A percentile compares a stretch with the other conserved stretches of the same genome.
These are phyloP conservation scores for Sciurus carolinensis DNA, from an alignment of 2,797 vertebrate species.

Conservation along the genomic window DNA sequence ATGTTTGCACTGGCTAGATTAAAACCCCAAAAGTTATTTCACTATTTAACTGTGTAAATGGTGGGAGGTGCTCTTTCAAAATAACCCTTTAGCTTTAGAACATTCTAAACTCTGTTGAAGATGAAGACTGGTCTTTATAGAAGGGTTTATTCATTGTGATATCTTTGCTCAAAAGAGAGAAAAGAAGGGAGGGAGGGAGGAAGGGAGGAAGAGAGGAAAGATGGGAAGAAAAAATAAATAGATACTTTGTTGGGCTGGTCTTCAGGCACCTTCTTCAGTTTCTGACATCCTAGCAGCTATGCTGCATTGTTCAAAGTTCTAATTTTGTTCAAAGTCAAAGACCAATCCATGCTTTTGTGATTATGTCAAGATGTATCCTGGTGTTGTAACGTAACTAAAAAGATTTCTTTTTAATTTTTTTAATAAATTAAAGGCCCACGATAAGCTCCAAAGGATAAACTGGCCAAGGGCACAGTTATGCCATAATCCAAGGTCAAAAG, in stretches of 20 bases:
- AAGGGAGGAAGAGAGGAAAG: neutral
- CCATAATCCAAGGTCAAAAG: constrained; percentile 76
- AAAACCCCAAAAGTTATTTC: neutral
- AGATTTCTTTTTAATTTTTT: neutral
- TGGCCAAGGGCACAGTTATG: constrained; percentile 66
- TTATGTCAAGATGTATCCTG: too few relatives aligned
- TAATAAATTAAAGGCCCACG: constrained; percentile 56
- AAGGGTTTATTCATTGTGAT: neutral
- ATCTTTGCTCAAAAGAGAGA: neutral
- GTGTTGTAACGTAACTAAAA: too few relatives aligned
- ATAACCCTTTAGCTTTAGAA: neutral
- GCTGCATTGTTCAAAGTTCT: constrained; percentile 63
- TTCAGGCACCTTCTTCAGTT: constrained; percentile 44
- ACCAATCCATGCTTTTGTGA: too few relatives aligned
- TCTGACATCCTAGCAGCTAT: constrained; percentile 65
- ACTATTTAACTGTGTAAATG: neutral
- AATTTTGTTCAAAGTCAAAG: constrained; percentile 56
- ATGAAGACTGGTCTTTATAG: neutral
- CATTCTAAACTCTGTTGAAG: neutral
- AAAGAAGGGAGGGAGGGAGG: too few relatives aligned
- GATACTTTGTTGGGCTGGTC: constrained; percentile 39
- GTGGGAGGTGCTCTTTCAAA: neutral
- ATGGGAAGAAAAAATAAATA: neutral
- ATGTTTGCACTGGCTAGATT: neutral
- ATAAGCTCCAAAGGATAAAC: constrained; percentile 72